Conservation (phyloP, 2,888 invertebrate genomes). For the Agrenia bidenticulata region DNA sequence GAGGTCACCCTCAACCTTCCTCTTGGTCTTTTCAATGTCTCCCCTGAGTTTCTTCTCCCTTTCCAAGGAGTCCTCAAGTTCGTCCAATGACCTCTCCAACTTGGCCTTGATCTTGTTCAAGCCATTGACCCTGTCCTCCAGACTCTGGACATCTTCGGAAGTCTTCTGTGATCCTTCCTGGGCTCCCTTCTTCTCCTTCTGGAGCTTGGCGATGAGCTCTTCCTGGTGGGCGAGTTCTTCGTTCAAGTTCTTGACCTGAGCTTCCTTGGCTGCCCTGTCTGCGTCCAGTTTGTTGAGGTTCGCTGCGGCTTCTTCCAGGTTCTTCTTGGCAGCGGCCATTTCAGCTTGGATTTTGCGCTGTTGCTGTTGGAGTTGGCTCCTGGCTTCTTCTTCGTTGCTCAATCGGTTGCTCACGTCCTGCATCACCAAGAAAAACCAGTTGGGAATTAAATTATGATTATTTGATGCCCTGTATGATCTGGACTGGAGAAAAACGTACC, state of each 20-base stretch:
- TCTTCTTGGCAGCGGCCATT: slow-evolving; percentile 59
- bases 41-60: slow-evolving; percentile 21
- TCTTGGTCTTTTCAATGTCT: slow-evolving; percentile 63
- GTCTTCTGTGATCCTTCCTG: slow-evolving; percentile 18
- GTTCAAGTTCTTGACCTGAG: slow-evolving; percentile 58
- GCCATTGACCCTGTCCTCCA: slow-evolving; percentile 58
- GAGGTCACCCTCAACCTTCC: slow-evolving; percentile 64
- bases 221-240: slow-evolving; percentile 64
- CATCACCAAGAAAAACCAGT: too few relatives aligned
- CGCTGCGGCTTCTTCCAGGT: slow-evolving; percentile 45
- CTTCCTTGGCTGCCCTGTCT: slow-evolving; percentile 60
- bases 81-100: slow-evolving; percentile 16
- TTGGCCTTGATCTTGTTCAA: slow-evolving; percentile 20
- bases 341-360: slow-evolving; percentile 60
- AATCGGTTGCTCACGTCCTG: slow-evolving; percentile 60
- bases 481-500: slow-evolving; percentile 53
- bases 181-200: slow-evolving; percentile 61
- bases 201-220: slow-evolving; percentile 61
- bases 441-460: too few relatives aligned
- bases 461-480: slow-evolving; percentile 15
- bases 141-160: slow-evolving; percentile 57
- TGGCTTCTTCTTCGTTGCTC: slow-evolving; percentile 61
- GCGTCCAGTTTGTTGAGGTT: slow-evolving; percentile 54
- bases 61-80: slow-evolving; percentile 20
- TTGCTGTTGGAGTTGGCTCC: slow-evolving; percentile 57